A percentile compares a stretch with the other conserved stretches of the same genome.
These are phyloP conservation scores for Chiridota heheva DNA, from an alignment of 35 echinoderm and acorn worm genomes.

Conservation along the genomic window DNA sequence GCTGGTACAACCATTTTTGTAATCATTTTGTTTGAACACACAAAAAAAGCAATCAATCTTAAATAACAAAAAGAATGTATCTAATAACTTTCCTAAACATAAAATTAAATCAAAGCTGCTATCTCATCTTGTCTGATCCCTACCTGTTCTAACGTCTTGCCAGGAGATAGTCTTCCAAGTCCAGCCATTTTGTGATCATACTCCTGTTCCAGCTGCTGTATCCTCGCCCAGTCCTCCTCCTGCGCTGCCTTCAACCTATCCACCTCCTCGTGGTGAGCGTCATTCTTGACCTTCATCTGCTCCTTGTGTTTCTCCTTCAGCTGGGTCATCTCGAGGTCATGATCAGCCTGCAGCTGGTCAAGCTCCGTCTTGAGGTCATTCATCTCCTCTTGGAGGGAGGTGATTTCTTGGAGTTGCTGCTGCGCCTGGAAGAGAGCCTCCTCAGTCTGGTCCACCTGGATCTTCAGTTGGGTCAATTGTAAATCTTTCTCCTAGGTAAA, in stretches of 20 bases:
- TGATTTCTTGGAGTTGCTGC: constrained; percentile 62
- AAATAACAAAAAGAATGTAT: too few species aligned
- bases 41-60: too few species aligned
- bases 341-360: constrained; percentile 41
- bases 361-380: constrained; percentile 12
- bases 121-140: constrained; percentile 38
- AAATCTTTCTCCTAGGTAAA: constrained; percentile 83
- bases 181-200: constrained; percentile 75
- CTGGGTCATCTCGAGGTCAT: constrained; percentile 36
- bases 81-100: too few species aligned
- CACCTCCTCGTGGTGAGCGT: constrained; percentile 61
- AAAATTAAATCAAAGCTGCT: too few species aligned
- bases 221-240: constrained; percentile 61
- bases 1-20: too few species aligned
- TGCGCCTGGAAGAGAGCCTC: constrained; percentile 74
- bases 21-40: too few species aligned
- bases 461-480: constrained; percentile 60
- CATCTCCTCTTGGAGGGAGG: constrained; percentile 15
- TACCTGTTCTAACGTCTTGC: constrained; percentile 89
- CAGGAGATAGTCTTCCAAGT: constrained; percentile 80
- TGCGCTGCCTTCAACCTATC: constrained; percentile 57
- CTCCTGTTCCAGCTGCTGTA: constrained; percentile 74
- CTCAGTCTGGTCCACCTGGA: constrained; percentile 82
- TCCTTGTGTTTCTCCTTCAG: constrained; percentile 54
- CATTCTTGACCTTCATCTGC: constrained; percentile 10